Evolutionary conservation across 2,797 vertebrate species (phyloP).

Genomic region (Notoglanidium macrostoma): DNA sequence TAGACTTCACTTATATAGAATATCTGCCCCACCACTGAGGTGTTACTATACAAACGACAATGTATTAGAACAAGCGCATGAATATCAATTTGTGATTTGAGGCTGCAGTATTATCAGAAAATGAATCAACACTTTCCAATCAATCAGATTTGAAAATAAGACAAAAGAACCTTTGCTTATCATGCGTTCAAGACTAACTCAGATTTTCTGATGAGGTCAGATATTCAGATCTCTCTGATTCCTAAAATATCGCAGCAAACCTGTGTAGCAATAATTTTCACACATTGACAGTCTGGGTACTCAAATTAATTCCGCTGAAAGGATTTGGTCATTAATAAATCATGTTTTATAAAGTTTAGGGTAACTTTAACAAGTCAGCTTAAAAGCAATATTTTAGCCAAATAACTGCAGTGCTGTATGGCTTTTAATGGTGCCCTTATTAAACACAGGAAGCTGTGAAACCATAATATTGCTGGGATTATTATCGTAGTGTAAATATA

Average conservation of each 20-base stretch:
- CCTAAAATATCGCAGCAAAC: neutral
- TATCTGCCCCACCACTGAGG: neutral
- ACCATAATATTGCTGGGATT: neutral
- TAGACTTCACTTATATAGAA: neutral
- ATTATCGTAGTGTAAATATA: neutral
- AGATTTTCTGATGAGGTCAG: neutral
- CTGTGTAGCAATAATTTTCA: neutral
- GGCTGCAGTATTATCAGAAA: neutral
- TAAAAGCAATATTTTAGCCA: neutral
- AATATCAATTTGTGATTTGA: neutral
- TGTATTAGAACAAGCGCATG: neutral
- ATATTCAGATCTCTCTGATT: neutral
- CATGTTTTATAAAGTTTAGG: neutral
- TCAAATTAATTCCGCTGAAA: constrained; percentile 7
- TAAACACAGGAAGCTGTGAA: neutral
- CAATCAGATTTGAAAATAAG: neutral
- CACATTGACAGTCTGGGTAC: neutral
- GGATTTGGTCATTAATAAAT: constrained; percentile 20
- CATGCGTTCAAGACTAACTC: neutral
- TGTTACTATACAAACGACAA: neutral
- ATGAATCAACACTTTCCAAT: neutral
- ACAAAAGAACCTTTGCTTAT: neutral
- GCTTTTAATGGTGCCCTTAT: neutral
- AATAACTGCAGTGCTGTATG: neutral
- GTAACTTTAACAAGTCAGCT: neutral